phyloP scores from a whole-genome alignment of 2,113 vertebrate species.

The Lagopus leucura region DNA sequence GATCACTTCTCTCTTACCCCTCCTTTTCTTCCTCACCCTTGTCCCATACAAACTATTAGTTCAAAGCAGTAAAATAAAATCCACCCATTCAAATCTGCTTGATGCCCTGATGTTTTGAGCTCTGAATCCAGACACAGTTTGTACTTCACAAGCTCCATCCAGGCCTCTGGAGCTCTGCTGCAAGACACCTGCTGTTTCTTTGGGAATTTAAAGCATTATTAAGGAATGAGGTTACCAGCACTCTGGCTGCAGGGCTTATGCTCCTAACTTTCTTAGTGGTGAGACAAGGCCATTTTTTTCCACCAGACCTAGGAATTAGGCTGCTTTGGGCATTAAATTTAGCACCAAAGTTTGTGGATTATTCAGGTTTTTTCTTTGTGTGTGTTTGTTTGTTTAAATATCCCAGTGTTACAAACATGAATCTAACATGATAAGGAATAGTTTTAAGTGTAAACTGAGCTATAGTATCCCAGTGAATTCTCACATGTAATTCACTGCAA shows the following conservation, averaged over 20 bases:
- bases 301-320: neutral
- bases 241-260: neutral
- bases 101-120: neutral
- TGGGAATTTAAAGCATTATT: neutral
- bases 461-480: neutral
- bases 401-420: neutral
- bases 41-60: neutral
- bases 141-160: neutral
- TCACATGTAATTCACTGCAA: neutral
- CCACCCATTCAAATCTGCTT: neutral
- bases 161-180: neutral
- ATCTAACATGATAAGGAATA: neutral
- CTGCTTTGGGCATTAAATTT: neutral
- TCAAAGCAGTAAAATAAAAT: neutral
- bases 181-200: fast-evolving
- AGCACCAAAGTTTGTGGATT: neutral
- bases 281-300: neutral
- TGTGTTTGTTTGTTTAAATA: neutral
- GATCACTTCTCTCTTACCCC: neutral
- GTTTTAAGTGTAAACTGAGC: neutral
- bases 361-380: neutral
- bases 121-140: neutral
- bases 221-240: neutral
- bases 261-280: neutral
- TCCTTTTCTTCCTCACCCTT: neutral